Evolutionary conservation across 2,113 vertebrate genomes (phyloP), one percentile per base, ranked within the genome.

Genomic region (Falco punctatus): DNA sequence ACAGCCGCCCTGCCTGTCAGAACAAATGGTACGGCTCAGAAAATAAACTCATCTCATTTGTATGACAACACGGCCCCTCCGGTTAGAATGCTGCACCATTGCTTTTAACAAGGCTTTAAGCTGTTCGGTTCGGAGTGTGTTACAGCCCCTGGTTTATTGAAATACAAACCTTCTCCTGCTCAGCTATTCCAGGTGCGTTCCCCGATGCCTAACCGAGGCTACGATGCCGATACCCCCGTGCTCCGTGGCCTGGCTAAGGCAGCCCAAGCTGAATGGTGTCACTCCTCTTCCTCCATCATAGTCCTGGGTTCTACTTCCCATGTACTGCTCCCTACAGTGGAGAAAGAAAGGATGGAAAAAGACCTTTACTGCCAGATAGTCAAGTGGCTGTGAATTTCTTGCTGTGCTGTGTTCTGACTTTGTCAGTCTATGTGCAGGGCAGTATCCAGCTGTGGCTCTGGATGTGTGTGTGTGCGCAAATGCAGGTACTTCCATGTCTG

Each of bases 31-130:
- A 98, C 95, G 96, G 97, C 96, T 98, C 98, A 97, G 98, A 98
- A 98, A 99, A 99, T 99, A 99, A 99, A 99, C 99, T 99, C 99
- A 98, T 99, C 98, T 99, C 98, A 99, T 99, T 99, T 98, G 98
- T 98, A 98, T 99, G 98, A 99, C 99, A 99, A 99, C 98, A 98
- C 97, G 97, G 98, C 98, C 98, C 98, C 98, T 98, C 98, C 98
- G 98, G 98, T 99, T 98, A 98, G 98, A 98, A 99, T 97, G 98
- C 97, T 98, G 98, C 97, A 98, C 98, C 98, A 98, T 98, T 99
- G 97, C 96, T 98, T 97, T 97, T 97, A 98, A 97, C 97, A 98
- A 98, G 97, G 96, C 96, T 98, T 96, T 97, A 97, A 97, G 97
- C 97, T 93, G 90, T 95, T 97, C 94, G 51, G 89, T 94, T 97